Evolutionary conservation across 1,140 invertebrate species (phyloP), one percentile per base, ranked within the genome.

Genomic region (Drosophila murphyi): DNA sequence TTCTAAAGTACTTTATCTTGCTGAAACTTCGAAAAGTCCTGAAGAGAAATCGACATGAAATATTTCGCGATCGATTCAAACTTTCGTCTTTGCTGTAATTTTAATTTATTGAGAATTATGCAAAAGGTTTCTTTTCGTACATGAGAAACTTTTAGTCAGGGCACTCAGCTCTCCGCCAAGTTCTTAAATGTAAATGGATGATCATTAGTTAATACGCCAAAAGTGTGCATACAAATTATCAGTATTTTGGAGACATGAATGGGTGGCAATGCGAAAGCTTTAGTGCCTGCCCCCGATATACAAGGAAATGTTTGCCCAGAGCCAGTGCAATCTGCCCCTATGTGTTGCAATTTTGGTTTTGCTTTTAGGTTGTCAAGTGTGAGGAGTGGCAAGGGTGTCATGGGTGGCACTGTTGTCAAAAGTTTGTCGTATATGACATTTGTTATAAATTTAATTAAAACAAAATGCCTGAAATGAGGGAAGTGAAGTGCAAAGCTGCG

Each of bases 371-470:
- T 20, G 20, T 20, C 20, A 6, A 20, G 45, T 3, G 45, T 1
- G 45, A n/a, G 10, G 2, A n/a, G 31, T 2, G 6, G 32, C 4
- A 10, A 32, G 7, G 5, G 3, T 35, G 51, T 6, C 31, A 5
- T 54, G n/a, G 5, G 4, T 39, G 20, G 20, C 20, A 20, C 20
- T 56, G 45, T 57, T 45, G 28, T 7, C 2, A 45, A 74, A 78
- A 82, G 60, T 73, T 82, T 70, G 29, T 37, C 29, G n/a, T 64
- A 34, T 76, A 80, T 80, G 82, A 83, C 82, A 83, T 83, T 81
- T 86, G 82, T 74, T 80, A 80, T 83, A 86, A 86, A 83, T 83
- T 83, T 83, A 83, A 86, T 83, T 83, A 86, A 83, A 86, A 81
- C 57, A 77, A 86, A 86, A 86, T 83, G 64, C 77, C 82, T 78